These are phyloP conservation scores for Ormyrus labotus DNA, from an alignment of 2,888 invertebrate genomes.

Conservation along the genomic window DNA sequence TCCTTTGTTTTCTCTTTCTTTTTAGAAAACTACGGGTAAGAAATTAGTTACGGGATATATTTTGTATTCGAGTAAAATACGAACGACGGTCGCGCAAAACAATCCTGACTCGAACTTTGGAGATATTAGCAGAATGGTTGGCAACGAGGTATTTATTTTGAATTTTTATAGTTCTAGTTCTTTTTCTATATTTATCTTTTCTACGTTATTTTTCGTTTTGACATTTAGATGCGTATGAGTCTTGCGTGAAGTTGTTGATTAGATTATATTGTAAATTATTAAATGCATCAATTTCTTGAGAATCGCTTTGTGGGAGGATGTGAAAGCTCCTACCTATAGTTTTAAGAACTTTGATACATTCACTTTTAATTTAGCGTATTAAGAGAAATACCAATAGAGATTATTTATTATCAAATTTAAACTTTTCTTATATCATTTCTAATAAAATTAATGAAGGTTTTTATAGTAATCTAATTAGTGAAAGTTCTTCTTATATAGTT, in stretches of 20 bases:
- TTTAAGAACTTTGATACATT: neutral
- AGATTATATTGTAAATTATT: neutral
- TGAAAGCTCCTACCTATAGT: too few relatives aligned
- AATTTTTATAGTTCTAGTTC: constrained; percentile 51
- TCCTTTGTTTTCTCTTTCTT: constrained; percentile 64
- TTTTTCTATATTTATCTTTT: constrained; percentile 54
- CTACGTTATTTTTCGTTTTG: neutral
- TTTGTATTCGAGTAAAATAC: constrained; percentile 96
- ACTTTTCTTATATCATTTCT: too few relatives aligned
- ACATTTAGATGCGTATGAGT: neutral
- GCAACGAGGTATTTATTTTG: constrained; percentile 80
- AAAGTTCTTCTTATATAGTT: too few relatives aligned
- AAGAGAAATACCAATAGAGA: too few relatives aligned
- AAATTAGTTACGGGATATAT: constrained; percentile 97
- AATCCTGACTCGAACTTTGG: constrained; percentile 97
- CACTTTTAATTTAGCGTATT: constrained; percentile 3
- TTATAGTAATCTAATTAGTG: too few relatives aligned
- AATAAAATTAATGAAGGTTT: too few relatives aligned
- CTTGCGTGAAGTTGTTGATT: neutral
- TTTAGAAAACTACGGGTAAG: constrained; percentile 80
- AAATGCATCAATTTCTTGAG: neutral
- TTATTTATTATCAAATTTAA: too few relatives aligned
- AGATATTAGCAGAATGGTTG: constrained; percentile 85
- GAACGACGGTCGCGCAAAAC: constrained; percentile 93
- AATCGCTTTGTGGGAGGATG: neutral